These are phyloP conservation scores for Lophius americanus DNA, from an alignment of 2,797 vertebrate genomes.

Conservation along the genomic window DNA sequence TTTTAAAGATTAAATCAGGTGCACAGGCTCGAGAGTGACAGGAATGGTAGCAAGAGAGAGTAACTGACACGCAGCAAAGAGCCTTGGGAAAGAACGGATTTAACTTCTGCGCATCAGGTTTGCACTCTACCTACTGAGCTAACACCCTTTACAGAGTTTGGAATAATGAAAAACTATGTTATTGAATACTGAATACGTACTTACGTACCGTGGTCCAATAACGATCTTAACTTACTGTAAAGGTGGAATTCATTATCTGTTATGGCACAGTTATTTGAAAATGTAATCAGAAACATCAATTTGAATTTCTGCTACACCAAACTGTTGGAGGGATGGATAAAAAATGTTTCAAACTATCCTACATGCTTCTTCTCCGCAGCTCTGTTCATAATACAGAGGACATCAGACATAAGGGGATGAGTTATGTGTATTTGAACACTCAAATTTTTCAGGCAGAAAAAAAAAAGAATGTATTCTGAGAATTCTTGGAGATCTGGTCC, in stretches of 20 bases:
- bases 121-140: too few species aligned
- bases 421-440: conserved; percentile 14
- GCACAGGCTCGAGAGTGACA: too few species aligned
- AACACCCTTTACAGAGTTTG: not conserved
- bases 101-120: too few species aligned
- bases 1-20: too few species aligned
- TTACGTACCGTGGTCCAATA: not conserved
- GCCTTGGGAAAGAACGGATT: too few species aligned
- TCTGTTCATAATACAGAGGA: conserved; percentile 29
- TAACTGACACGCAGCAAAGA: too few species aligned
- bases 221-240: not conserved
- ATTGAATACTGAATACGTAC: too few species aligned
- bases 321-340: not conserved
- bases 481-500: conserved; percentile 33
- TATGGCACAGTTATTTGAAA: not conserved
- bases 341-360: conserved; percentile 19
- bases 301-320: not conserved
- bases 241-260: conserved; percentile 10
- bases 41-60: too few species aligned
- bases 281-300: conserved; percentile 15
- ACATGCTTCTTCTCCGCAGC: conserved; percentile 18
- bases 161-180: not conserved
- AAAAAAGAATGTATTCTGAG: conserved; percentile 11
- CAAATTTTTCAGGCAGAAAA: conserved; percentile 3
- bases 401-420: conserved; percentile 19